Evolutionary conservation across 53 echinoderm and acorn worm species (phyloP), one percentile per base, ranked within the genome.

Genomic region (Echinarachnius parma): DNA sequence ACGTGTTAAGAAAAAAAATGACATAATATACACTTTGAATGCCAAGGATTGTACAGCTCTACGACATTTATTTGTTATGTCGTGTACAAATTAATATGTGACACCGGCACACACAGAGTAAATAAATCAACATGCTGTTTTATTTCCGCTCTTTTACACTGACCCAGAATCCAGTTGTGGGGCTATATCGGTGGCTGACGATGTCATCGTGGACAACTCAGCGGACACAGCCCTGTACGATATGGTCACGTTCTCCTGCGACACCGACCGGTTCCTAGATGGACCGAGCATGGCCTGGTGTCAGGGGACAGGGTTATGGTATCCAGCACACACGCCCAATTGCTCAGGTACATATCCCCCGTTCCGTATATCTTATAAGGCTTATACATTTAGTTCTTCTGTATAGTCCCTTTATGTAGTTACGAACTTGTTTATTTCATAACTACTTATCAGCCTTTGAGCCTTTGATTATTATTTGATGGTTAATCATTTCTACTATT

Each of bases 201-300:
- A 34, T 7, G 67, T 29, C 30, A 30, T 52, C 30, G 31, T 67
- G 9, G 19, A 1, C 33, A 29, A 31, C 3, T 3, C n/a, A 4
- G 21, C 8, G 0, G 4, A 16, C 33, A 50, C 27, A 31, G 26
- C 52, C 50, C 32, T 67, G 3, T 67, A 67, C 52, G 49, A 58
- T 4, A 21, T 21, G 31, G 34, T 80, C 4, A 44, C 23, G 2
- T 80, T 59, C 45, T 68, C 80, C 2, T 80, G 80, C 34, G 44
- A 46, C 23, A 49, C 59, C 15, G 60, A 59, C 5, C 23, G 21
- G 9, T 58, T 44, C 8, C 60, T 80, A 0, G 67, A 67, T 32
- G 80, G 80, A 13, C 31, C 60, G 19, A 31, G 66, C 27, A 59
- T 67, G 18, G 67, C 69, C 9, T 52, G 22, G 11, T 80, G 80